phyloP scores from a whole-genome alignment of 1,140 invertebrate species.

The Lordiphosa mommai region DNA sequence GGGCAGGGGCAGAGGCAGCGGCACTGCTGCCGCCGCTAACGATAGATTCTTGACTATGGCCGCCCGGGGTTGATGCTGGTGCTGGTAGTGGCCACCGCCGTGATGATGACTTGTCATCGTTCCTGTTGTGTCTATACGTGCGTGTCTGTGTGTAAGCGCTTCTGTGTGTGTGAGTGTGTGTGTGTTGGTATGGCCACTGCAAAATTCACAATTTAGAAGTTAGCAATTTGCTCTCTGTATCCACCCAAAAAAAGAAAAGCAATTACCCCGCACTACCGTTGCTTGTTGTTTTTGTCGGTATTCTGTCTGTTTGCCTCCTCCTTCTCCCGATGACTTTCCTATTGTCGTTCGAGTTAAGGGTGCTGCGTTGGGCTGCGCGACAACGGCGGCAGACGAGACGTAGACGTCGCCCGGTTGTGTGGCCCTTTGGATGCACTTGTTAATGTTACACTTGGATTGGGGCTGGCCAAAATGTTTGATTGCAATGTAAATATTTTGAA shows the following conservation, averaged over 20 bases:
- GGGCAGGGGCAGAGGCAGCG: conserved; percentile 34
- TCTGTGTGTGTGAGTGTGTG: conserved; percentile 14
- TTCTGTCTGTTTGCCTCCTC: conserved; percentile 32
- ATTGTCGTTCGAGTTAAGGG: conserved; percentile 39
- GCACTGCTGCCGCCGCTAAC: conserved; percentile 58
- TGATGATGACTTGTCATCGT: conserved; percentile 74
- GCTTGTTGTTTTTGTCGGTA: conserved; percentile 18
- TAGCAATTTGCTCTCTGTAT: conserved; percentile 17
- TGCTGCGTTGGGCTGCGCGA: conserved; percentile 52
- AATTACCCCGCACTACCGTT: not conserved
- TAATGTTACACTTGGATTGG: conserved; percentile 26
- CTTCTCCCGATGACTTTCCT: conserved; percentile 27
- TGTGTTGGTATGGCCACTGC: conserved; percentile 20
- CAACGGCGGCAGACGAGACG: conserved; percentile 34
- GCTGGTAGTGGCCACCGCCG: conserved; percentile 56
- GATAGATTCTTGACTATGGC: conserved; percentile 65
- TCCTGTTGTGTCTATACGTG: conserved; percentile 13
- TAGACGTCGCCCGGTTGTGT: conserved; percentile 51
- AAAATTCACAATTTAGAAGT: conserved; percentile 52
- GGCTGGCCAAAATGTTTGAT: conserved; percentile 31
- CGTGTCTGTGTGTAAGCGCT: conserved; percentile 12
- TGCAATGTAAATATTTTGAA: conserved; percentile 78
- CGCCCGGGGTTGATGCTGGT: conserved; percentile 23
- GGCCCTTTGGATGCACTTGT: conserved; percentile 17
- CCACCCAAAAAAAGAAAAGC: too few species aligned